phyloP scores from a whole-genome alignment of 2,888 invertebrate genomes.

The Thera britannica region DNA sequence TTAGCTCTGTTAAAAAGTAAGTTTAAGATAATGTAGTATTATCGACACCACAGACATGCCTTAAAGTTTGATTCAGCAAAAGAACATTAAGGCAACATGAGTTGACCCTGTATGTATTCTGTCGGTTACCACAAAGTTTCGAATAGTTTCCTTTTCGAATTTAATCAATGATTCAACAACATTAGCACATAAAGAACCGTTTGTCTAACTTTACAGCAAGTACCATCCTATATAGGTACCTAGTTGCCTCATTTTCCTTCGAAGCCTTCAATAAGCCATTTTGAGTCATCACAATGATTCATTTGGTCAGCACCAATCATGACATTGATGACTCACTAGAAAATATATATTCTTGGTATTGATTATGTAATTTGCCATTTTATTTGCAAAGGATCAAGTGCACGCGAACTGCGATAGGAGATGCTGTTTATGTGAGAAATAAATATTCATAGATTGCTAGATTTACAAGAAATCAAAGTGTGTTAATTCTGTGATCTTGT shows the following conservation, averaged over 20 bases:
- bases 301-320: slow-evolving; percentile 33
- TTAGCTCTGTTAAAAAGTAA: too few species aligned
- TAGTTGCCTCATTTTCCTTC: slow-evolving; percentile 29
- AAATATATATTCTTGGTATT: slow-evolving; percentile 16
- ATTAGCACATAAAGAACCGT: slow-evolving; percentile 48
- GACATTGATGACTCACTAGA: slow-evolving; percentile 37
- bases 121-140: slow-evolving; percentile 19
- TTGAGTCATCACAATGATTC: slow-evolving; percentile 45
- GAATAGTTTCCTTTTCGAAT: slow-evolving; percentile 30
- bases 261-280: slow-evolving; percentile 36
- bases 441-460: not conserved
- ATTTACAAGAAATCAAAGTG: not conserved
- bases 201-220: slow-evolving; percentile 35
- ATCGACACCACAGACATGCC: too few species aligned
- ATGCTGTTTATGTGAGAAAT: not conserved
- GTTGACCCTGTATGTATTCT: slow-evolving; percentile 20
- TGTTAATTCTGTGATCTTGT: too few species aligned
- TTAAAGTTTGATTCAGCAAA: not conserved
- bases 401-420: not conserved
- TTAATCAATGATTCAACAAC: slow-evolving; percentile 46
- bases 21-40: too few species aligned
- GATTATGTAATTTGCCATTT: slow-evolving; percentile 39
- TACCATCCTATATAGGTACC: slow-evolving; percentile 4
- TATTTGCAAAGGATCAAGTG: not conserved
- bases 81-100: not conserved